These are phyloP conservation scores for Trichogramma evanescens DNA, from an alignment of 2,888 invertebrate species.

Conservation along the genomic window DNA sequence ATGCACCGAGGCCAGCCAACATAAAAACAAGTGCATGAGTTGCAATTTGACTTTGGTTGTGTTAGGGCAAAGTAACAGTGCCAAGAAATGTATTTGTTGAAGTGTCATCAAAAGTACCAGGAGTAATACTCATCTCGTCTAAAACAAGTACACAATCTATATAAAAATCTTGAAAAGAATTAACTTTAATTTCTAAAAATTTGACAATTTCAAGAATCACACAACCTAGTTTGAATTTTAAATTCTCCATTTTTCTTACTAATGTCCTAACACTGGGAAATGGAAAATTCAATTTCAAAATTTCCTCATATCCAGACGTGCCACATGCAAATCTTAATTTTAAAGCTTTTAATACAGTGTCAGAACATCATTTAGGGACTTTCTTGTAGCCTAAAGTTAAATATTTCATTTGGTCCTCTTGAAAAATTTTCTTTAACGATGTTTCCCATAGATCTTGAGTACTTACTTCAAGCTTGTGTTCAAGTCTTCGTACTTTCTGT, in stretches of 20 bases:
- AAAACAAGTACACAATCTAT: constrained; percentile 18
- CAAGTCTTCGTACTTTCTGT: too few relatives aligned
- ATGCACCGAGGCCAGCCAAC: constrained; percentile 27
- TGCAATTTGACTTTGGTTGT: constrained; percentile 17
- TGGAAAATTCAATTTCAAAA: neutral
- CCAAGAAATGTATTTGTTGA: constrained; percentile 9
- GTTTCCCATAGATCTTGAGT: too few relatives aligned
- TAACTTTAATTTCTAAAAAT: constrained; percentile 6
- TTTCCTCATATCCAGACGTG: constrained; percentile 4
- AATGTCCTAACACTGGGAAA: constrained; percentile 8
- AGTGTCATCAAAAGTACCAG: constrained; percentile 10
- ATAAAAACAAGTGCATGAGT: constrained; percentile 30
- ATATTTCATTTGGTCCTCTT: too few relatives aligned
- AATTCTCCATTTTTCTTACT: constrained; percentile 6
- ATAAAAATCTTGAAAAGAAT: constrained; percentile 3
- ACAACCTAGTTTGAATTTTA: constrained; percentile 17
- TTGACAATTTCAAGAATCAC: constrained; percentile 18
- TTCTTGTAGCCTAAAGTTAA: too few relatives aligned
- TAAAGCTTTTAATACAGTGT: too few relatives aligned
- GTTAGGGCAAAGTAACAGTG: constrained; percentile 8
- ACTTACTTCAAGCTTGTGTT: too few relatives aligned
- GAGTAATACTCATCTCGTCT: constrained; percentile 22
- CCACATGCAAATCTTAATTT: constrained; percentile 1
- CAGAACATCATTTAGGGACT: too few relatives aligned
- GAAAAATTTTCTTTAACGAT: too few relatives aligned